Percentiles rank a stretch among this genome's conserved stretches.
These are phyloP conservation scores for Campopleginae sp. DNA, from an alignment of 2,888 invertebrate species.

Conservation along the genomic window DNA sequence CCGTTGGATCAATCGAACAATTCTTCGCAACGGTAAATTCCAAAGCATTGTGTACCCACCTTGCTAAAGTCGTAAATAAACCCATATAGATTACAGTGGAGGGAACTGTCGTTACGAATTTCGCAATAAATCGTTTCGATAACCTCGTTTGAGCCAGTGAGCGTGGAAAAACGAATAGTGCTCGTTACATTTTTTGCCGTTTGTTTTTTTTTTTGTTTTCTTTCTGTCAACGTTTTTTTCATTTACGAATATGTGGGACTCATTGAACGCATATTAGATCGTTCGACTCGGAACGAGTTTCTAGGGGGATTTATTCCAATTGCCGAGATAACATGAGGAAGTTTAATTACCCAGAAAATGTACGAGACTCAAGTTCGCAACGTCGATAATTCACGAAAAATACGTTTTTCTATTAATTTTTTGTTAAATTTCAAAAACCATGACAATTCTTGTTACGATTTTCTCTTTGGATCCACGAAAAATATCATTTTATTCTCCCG, in stretches of 20 bases:
- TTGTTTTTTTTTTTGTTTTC: no score
- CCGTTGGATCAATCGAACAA: constrained; percentile 33
- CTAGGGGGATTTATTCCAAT: background rate
- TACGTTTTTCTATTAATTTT: no score
- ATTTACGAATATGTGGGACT: background rate
- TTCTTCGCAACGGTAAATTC: constrained; percentile 47
- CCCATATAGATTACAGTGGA: constrained; percentile 12
- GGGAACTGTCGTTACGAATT: constrained; percentile 59
- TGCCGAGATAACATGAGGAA: background rate
- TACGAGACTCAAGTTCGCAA: no score
- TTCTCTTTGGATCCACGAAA: no score
- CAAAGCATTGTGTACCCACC: constrained; percentile 31
- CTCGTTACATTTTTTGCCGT: background rate
- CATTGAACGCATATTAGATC: background rate
- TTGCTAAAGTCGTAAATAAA: constrained; percentile 36
- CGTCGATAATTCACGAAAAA: no score
- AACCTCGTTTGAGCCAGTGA: constrained; percentile 38
- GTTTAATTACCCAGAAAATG: background rate
- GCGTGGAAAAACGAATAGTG: constrained; percentile 14
- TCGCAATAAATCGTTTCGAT: constrained; percentile 60
- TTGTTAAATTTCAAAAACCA: no score
- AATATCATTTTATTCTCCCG: no score
- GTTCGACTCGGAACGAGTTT: background rate
- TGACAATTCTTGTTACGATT: no score
- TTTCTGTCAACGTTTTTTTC: background rate